Evolutionary conservation across 1,140 invertebrate species (phyloP).

Genomic region (Drosophila nigrodunni): DNA sequence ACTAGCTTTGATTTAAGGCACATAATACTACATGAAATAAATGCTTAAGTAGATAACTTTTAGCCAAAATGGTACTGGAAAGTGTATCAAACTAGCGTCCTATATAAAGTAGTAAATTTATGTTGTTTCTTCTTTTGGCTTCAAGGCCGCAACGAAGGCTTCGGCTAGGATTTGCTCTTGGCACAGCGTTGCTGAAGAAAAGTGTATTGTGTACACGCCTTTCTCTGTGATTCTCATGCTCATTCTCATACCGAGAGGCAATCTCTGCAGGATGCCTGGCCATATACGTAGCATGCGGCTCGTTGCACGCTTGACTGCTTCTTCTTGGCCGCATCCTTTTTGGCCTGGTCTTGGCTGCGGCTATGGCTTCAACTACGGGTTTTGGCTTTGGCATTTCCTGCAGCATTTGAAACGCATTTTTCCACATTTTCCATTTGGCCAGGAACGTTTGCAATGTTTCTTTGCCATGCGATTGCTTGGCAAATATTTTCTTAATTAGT

Average conservation of each 20-base stretch:
- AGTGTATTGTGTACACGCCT: conserved; percentile 37
- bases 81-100: conserved; percentile 22
- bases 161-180: conserved; percentile 47
- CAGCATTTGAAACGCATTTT: conserved; percentile 47
- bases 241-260: conserved; percentile 39
- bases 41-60: background rate
- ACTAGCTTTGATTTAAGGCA: no score
- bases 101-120: background rate
- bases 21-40: no score
- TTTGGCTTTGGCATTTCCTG: conserved; percentile 40
- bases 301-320: conserved; percentile 60
- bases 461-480: conserved; percentile 56
- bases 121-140: conserved; percentile 22
- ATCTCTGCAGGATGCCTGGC: conserved; percentile 56
- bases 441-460: conserved; percentile 13
- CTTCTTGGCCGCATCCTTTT: conserved; percentile 30
- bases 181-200: conserved; percentile 50
- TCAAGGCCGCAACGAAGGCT: conserved; percentile 28
- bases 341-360: background rate
- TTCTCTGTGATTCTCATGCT: conserved; percentile 12
- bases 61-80: background rate
- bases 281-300: conserved; percentile 26
- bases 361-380: background rate
- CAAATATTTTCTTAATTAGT: conserved; percentile 83
- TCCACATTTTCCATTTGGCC: conserved; percentile 13